A percentile compares a stretch with the other conserved stretches of the same genome.
phyloP scores from a whole-genome alignment of 2,797 vertebrate genomes.

The Thalassophryne amazonica region DNA sequence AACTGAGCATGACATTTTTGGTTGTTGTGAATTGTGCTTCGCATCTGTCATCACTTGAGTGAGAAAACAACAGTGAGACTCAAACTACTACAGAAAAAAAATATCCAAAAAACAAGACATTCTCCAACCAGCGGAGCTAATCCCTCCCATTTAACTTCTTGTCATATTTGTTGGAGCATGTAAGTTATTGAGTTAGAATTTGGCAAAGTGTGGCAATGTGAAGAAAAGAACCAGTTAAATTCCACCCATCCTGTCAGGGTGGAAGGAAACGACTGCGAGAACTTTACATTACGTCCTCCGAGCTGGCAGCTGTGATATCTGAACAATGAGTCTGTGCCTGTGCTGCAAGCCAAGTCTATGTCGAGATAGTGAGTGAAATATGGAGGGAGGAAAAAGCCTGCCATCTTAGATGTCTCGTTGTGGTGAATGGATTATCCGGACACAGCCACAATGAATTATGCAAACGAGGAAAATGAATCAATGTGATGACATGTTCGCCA shows the following conservation, averaged over 20 bases:
- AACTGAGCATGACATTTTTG: constrained; percentile 52
- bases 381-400: constrained; percentile 39
- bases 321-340: constrained; percentile 54
- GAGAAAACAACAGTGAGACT: constrained; percentile 18
- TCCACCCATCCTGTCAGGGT: constrained; percentile 40
- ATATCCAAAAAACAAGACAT: constrained; percentile 30
- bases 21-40: constrained; percentile 45
- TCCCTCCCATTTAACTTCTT: constrained; percentile 37
- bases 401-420: constrained; percentile 43
- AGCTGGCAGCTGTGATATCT: constrained; percentile 56
- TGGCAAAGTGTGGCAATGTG: constrained; percentile 46
- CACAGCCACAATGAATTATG: constrained; percentile 19
- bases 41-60: constrained; percentile 43
- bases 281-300: constrained; percentile 46
- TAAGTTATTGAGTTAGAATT: constrained; percentile 54
- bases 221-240: constrained; percentile 32
- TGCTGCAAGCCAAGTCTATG: constrained; percentile 27
- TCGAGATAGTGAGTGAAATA: constrained; percentile 69
- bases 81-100: constrained; percentile 17
- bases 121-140: constrained; percentile 6
- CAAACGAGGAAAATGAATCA: constrained; percentile 26
- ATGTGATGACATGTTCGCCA: constrained; percentile 4
- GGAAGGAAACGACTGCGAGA: constrained; percentile 64
- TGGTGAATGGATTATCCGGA: constrained; percentile 27
- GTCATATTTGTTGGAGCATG: constrained; percentile 44